Evolutionary conservation across 1,140 invertebrate genomes (phyloP), one percentile per base, ranked within the genome.

Genomic region (Euwallacea similis): DNA sequence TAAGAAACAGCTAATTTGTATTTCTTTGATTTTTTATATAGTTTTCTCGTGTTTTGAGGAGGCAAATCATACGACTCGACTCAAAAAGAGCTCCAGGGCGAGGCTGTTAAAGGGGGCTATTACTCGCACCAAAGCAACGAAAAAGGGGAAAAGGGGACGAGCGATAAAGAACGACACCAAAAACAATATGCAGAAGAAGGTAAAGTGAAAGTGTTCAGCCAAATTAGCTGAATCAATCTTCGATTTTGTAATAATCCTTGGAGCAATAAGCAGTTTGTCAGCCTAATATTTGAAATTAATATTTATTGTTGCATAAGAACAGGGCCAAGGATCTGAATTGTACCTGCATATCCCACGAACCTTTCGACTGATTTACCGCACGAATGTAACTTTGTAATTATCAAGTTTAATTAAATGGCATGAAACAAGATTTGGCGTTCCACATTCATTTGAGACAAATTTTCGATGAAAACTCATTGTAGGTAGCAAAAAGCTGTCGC

Each of bases 71-170:
- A 21, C 21, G 66, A 63, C 33, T 13, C 33, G 10, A 15, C 42
- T 55, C 42, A 69, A 21, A 60, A 69, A n/a, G 42, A 62, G 9
- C 85, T 71, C 9, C 66, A 72, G 66, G 73, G 73, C 13, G 76
- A 77, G 65, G 72, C 67, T 44, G 76, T 73, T 56, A 55, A 76
- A 8, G 74, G 73, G 42, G 76, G 81, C 2, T 80, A 85, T 75
- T 81, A 83, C 60, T 73, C 83, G 0, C 81, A 86, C 16, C 87
- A 89, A 73, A 83, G 85, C 42, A 82, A 86, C 71, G 84, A 87
- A 65, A 86, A 88, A 70, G 87, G 87, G 2, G 84, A 87, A n/a
- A 86, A 87, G 75, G 87, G 86, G 6, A 85, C 88, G 44, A 87
- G 88, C 76, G 82, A 86, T 72, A 88, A 89, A 71, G 86, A 87